Evolutionary conservation across 2,113 vertebrate genomes (phyloP).

Genomic region (Macaca mulatta): DNA sequence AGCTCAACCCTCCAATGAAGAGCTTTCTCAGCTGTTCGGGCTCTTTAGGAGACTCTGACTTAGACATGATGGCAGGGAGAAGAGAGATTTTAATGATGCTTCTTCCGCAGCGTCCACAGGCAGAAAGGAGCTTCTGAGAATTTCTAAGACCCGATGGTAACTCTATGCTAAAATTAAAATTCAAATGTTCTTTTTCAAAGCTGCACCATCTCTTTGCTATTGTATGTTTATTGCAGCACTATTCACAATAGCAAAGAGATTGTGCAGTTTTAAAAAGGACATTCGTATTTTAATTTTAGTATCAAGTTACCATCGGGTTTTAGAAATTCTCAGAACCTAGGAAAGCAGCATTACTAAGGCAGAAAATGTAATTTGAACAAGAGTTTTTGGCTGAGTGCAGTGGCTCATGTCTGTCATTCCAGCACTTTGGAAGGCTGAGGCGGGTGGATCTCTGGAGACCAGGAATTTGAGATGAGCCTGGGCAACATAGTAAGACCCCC

Average conservation of each 20-base stretch:
- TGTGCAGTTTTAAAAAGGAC: not conserved
- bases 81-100: no score
- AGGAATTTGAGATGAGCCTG: no score
- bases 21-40: no score
- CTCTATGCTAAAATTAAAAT: not conserved
- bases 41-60: no score
- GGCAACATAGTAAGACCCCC: no score
- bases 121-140: not conserved
- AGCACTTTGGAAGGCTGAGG: no score
- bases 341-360: not conserved
- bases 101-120: accelerated
- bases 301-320: not conserved
- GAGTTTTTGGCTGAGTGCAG: no score
- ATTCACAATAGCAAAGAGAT: not conserved
- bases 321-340: slow-evolving; percentile 11
- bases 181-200: not conserved
- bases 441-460: no score
- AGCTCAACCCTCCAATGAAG: no score
- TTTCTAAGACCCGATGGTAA: not conserved
- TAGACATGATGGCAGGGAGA: no score
- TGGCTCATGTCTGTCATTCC: no score
- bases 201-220: not conserved
- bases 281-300: not conserved
- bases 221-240: no score
- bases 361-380: not conserved